Evolutionary conservation across 2,113 vertebrate genomes (phyloP).

Genomic region (Accipiter cooperii): DNA sequence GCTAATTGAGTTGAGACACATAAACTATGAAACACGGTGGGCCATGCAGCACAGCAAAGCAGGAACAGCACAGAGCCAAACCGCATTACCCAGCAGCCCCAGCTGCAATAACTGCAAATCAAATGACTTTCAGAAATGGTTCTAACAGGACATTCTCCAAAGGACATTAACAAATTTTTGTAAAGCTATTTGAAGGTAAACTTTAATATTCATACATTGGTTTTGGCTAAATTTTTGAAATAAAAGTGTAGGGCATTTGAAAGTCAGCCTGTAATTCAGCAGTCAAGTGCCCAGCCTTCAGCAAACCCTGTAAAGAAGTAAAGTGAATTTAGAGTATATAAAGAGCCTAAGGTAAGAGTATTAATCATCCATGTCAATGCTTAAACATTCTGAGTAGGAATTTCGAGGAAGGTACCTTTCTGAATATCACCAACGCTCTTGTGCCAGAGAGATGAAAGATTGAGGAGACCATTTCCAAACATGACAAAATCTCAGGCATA

Average conservation of each 20-base stretch:
- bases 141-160: not conserved
- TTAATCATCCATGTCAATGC: not conserved
- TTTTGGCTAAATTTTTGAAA: not conserved
- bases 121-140: not conserved
- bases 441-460: not conserved
- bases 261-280: not conserved
- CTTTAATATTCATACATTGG: not conserved
- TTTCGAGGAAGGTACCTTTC: not conserved
- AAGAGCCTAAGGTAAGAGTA: not conserved
- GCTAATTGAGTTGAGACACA: not conserved
- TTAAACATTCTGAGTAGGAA: not conserved
- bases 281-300: not conserved
- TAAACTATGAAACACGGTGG: fast-evolving
- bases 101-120: not conserved
- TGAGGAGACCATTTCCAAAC: not conserved
- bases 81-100: not conserved
- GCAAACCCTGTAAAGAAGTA: not conserved
- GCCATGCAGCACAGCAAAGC: not conserved
- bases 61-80: not conserved
- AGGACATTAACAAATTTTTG: not conserved
- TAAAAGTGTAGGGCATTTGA: not conserved
- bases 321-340: not conserved
- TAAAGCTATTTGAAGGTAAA: not conserved
- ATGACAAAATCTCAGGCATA: not conserved
- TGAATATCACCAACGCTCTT: not conserved